phyloP scores from a whole-genome alignment of 1,140 invertebrate species.

The Ladona fulva region DNA sequence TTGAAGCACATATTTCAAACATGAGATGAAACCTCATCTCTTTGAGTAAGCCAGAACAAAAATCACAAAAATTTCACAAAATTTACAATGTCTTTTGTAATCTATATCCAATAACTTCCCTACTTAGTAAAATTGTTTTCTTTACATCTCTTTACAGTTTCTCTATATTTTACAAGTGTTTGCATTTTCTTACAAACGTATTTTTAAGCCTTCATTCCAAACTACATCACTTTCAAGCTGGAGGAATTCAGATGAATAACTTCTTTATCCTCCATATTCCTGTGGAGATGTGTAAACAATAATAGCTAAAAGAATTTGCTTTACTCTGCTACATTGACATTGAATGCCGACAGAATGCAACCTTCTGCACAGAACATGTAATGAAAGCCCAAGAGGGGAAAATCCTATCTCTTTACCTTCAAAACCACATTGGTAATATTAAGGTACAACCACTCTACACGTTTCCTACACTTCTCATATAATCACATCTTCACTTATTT shows the following conservation, averaged over 20 bases:
- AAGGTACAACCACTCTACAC: background rate
- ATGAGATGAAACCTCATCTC: conserved; percentile 5
- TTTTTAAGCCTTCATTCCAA: background rate
- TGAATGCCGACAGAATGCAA: conserved; percentile 4
- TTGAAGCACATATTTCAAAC: conserved; percentile 1
- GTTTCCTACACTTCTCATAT: conserved; percentile 9
- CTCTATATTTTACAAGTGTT: conserved; percentile 1
- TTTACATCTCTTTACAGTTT: background rate
- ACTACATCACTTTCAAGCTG: conserved; percentile 1
- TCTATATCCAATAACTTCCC: conserved; percentile 1
- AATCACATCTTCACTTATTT: conserved; percentile 10
- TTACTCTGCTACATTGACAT: conserved; percentile 9
- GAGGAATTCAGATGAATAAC: background rate
- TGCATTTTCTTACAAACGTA: conserved; percentile 7
- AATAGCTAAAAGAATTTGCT: conserved; percentile 10
- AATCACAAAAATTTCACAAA: conserved; percentile 10
- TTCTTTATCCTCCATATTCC: background rate
- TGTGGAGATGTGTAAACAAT: conserved; percentile 9
- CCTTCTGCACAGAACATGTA: background rate
- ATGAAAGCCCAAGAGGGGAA: conserved; percentile 7
- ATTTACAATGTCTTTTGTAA: conserved; percentile 7
- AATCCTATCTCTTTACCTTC: conserved; percentile 1
- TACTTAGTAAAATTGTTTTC: background rate
- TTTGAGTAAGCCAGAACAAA: conserved; percentile 6
- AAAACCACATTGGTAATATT: conserved; percentile 7